phyloP scores from a whole-genome alignment of 2,888 invertebrate species.

The Spatulosminthurus flaviceps region DNA sequence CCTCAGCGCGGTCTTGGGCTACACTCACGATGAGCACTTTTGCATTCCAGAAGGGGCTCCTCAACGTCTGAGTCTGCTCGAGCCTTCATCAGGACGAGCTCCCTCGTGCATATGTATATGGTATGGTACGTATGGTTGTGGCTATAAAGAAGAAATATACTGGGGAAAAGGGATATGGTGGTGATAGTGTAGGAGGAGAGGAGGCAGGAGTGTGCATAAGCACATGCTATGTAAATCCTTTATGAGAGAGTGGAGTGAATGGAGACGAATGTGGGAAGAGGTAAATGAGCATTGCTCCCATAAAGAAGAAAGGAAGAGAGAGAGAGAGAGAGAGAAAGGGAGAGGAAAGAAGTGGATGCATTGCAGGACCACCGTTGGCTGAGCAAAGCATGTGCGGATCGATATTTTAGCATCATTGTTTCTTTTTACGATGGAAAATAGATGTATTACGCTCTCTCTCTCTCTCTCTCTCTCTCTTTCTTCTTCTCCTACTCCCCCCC shows the following conservation, averaged over 20 bases:
- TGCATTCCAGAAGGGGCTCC: too few species aligned
- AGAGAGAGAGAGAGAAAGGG: constrained; percentile 1
- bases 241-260: too few species aligned
- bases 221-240: background rate
- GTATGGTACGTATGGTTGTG: too few species aligned
- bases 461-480: background rate
- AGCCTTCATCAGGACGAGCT: too few species aligned
- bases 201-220: background rate
- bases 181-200: background rate
- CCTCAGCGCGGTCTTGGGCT: too few species aligned
- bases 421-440: constrained; percentile 48
- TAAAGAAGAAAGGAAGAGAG: background rate
- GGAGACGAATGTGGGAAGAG: constrained; percentile 37
- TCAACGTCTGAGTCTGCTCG: too few species aligned
- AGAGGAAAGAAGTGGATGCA: constrained; percentile 7
- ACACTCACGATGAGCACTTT: too few species aligned
- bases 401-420: constrained; percentile 51
- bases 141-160: too few species aligned
- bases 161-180: too few species aligned
- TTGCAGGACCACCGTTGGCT: constrained; percentile 21
- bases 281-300: constrained; percentile 34
- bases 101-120: too few species aligned
- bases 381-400: constrained; percentile 52
- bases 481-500: background rate
- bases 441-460: background rate